These are phyloP conservation scores for Heterodera carotae DNA, from an alignment of 1,140 invertebrate species.

Conservation along the genomic window DNA sequence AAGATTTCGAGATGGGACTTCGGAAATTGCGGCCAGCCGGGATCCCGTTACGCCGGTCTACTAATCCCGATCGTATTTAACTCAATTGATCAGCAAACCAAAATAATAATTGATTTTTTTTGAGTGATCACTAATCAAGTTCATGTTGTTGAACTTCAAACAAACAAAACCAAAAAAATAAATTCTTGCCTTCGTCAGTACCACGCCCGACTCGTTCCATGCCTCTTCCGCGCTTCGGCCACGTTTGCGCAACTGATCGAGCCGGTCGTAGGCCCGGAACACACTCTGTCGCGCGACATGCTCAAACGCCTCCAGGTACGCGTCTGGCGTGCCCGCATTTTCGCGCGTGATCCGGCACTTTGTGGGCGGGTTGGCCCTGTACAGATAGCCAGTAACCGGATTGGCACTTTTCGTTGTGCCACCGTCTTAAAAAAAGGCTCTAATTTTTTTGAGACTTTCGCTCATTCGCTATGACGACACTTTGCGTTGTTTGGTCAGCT, in stretches of 20 bases:
- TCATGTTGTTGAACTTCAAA: too few relatives aligned
- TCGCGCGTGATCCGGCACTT: background rate
- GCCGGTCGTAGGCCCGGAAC: conserved; percentile 49
- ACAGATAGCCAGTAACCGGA: conserved; percentile 45
- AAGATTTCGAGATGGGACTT: too few relatives aligned
- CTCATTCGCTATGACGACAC: too few relatives aligned
- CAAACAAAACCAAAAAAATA: too few relatives aligned
- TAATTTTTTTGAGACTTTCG: too few relatives aligned
- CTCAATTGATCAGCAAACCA: too few relatives aligned
- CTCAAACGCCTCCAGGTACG: conserved; percentile 52
- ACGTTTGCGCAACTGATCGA: conserved; percentile 42
- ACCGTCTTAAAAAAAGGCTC: background rate
- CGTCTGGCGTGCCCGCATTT: background rate
- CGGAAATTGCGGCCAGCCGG: too few relatives aligned
- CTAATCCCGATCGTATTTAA: too few relatives aligned
- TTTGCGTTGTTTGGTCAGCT: background rate
- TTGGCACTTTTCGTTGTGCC: conserved; percentile 8
- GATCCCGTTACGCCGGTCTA: too few relatives aligned
- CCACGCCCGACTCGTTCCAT: conserved; percentile 60
- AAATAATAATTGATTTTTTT: too few relatives aligned
- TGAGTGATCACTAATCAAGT: too few relatives aligned
- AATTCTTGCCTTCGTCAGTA: conserved; percentile 42
- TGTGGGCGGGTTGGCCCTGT: background rate
- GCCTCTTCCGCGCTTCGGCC: conserved; percentile 50
- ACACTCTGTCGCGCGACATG: conserved; percentile 59